phyloP scores from a whole-genome alignment of 2,113 vertebrate genomes.

The Shinisaurus crocodilurus region DNA sequence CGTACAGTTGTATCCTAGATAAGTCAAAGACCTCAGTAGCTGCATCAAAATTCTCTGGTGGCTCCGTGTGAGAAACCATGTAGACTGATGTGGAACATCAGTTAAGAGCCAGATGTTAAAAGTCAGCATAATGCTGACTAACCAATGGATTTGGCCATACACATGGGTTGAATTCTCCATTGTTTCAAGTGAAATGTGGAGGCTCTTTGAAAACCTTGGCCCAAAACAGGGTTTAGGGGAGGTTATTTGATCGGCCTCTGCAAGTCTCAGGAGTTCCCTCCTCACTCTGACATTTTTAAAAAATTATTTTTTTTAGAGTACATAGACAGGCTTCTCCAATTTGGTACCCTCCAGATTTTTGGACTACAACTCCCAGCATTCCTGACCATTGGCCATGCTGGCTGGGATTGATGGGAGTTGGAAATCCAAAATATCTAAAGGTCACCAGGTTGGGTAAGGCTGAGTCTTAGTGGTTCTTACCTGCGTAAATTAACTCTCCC shows the following conservation, averaged over 20 bases:
- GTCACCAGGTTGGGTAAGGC: no score
- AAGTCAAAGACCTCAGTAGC: not conserved
- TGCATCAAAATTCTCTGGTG: not conserved
- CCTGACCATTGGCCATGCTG: no score
- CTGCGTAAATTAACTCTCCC: not conserved
- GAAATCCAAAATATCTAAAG: no score
- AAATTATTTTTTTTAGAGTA: not conserved
- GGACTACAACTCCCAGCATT: no score
- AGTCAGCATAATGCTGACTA: not conserved
- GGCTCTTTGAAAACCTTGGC: not conserved
- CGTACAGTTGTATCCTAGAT: not conserved
- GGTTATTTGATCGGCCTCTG: not conserved
- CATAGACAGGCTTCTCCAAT: not conserved
- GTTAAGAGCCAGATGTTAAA: not conserved
- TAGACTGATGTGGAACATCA: not conserved
- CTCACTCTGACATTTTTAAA: not conserved
- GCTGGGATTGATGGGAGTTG: no score
- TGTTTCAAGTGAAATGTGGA: not conserved
- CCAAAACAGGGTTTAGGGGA: not conserved
- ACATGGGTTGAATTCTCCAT: not conserved
- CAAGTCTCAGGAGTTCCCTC: not conserved
- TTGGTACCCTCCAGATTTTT: no score
- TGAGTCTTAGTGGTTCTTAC: not conserved
- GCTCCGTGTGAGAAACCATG: not conserved
- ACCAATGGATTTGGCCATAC: not conserved